Conservation (phyloP, 2,888 invertebrate species). For the Epirrhoe alternata region DNA sequence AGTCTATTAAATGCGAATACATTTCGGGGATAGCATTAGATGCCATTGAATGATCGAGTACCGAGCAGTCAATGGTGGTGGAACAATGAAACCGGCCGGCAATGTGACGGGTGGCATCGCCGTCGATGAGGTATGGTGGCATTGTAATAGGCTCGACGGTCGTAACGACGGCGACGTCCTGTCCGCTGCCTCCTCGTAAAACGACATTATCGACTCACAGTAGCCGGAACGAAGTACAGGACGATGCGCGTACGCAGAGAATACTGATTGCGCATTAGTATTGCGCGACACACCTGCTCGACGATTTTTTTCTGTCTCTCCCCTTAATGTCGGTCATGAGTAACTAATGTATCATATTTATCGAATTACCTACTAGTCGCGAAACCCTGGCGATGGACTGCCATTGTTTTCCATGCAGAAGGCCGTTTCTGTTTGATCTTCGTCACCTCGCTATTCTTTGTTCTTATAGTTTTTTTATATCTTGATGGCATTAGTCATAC, state of each 20-base stretch:
- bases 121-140: constrained; percentile 77
- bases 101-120: constrained; percentile 62
- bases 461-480: constrained; percentile 44
- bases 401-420: constrained; percentile 69
- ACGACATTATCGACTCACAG: constrained; percentile 84
- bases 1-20: constrained; percentile 51
- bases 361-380: constrained; percentile 68
- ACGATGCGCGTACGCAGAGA: constrained; percentile 78
- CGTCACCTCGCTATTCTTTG: constrained; percentile 37
- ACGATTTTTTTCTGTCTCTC: constrained; percentile 81
- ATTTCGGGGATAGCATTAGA: constrained; percentile 63
- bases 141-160: constrained; percentile 82
- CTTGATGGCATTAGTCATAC: constrained; percentile 56
- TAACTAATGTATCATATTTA: constrained; percentile 81
- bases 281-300: constrained; percentile 82
- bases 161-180: constrained; percentile 84
- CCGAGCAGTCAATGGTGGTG: constrained; percentile 69
- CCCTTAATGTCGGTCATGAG: constrained; percentile 84
- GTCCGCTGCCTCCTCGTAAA: constrained; percentile 83
- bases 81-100: constrained; percentile 61
- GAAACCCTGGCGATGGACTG: constrained; percentile 67
- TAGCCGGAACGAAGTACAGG: constrained; percentile 85
- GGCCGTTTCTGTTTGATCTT: constrained; percentile 65
- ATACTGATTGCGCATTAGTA: constrained; percentile 84
- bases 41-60: constrained; percentile 54